Conservation (phyloP, 2,797 vertebrate species). For the Nannoperca obscura region DNA sequence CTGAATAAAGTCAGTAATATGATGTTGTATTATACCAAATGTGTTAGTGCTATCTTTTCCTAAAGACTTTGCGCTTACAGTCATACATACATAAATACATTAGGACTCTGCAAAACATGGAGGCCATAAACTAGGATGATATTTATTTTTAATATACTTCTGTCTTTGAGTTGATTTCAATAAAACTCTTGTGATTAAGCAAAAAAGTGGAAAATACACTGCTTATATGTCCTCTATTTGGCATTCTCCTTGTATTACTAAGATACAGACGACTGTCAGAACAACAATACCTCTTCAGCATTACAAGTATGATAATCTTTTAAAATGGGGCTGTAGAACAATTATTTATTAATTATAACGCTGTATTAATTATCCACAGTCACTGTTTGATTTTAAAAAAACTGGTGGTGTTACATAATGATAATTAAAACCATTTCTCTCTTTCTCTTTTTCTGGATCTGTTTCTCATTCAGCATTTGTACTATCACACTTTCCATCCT, state of each 20-base stretch:
- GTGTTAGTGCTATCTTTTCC: conserved; percentile 19
- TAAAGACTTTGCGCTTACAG: conserved; percentile 13
- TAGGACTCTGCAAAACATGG: conserved; percentile 20
- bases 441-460: conserved; percentile 14
- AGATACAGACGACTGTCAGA: conserved; percentile 24
- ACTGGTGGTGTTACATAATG: conserved; percentile 40
- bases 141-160: conserved; percentile 23
- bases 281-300: conserved; percentile 29
- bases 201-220: conserved; percentile 23
- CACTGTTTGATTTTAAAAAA: conserved; percentile 46
- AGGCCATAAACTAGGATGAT: not conserved
- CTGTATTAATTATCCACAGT: conserved; percentile 47
- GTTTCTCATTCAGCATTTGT: conserved; percentile 41
- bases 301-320: conserved; percentile 37
- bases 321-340: conserved; percentile 32
- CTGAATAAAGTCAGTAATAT: conserved; percentile 36
- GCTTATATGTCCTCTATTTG: conserved; percentile 33
- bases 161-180: conserved; percentile 28
- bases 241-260: conserved; percentile 23
- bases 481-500: conserved; percentile 22
- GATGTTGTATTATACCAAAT: conserved; percentile 28
- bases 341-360: conserved; percentile 53
- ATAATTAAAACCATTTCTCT: conserved; percentile 41
- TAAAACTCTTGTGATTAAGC: conserved; percentile 32
- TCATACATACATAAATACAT: conserved; percentile 31